Evolutionary conservation across 2,797 vertebrate species (phyloP).

Genomic region (Falco berigora): DNA sequence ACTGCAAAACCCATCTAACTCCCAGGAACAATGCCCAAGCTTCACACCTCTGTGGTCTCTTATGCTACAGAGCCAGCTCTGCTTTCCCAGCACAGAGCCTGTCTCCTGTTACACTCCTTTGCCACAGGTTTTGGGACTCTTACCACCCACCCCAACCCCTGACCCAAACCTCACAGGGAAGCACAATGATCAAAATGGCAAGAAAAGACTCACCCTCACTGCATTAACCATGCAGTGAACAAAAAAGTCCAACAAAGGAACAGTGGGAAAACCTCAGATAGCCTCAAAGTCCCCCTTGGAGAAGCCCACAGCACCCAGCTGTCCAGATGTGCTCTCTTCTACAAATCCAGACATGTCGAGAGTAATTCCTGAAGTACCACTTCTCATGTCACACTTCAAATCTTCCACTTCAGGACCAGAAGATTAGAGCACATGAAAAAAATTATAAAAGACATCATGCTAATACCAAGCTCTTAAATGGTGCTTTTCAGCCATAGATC

Average conservation of each 20-base stretch:
- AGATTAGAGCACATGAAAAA: neutral
- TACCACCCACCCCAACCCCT: accelerated
- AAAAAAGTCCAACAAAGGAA: neutral
- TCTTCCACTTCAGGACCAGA: neutral
- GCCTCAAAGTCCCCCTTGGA: neutral
- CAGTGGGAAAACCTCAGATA: neutral
- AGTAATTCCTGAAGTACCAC: neutral
- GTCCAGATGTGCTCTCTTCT: neutral
- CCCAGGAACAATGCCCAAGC: neutral
- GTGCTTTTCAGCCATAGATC: neutral
- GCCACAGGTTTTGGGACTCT: neutral
- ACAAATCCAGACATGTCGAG: neutral
- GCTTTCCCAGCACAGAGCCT: neutral
- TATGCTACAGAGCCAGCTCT: neutral
- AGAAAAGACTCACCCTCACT: neutral
- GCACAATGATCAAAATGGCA: neutral
- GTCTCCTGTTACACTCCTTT: neutral
- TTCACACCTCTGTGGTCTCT: accelerated
- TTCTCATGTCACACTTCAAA: neutral
- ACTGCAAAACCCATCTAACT: neutral
- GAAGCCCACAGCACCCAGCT: neutral
- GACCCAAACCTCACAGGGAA: neutral
- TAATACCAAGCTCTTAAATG: neutral
- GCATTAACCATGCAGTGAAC: neutral
- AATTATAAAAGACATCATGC: neutral